Base-by-base conservation (phyloP, 2,888 invertebrate genomes). In the Xanthia icteritia region DNA sequence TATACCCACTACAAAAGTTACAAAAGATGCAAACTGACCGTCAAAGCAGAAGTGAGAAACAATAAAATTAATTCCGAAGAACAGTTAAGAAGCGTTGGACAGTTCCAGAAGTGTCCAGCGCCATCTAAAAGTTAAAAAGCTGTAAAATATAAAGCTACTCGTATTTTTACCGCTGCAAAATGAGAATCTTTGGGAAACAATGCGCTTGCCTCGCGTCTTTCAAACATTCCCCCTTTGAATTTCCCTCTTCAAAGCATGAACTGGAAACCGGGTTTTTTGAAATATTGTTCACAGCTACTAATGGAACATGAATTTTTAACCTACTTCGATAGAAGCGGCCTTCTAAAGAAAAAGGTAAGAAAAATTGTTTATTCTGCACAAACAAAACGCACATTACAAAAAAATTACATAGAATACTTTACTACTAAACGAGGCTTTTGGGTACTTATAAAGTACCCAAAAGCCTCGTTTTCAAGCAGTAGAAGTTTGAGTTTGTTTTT, bases 121-220 rank as follows among this genome's bases (percentile, higher is more conserved):
- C 76, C 70, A 85, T 88, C 79, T 86, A 66, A 86, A 89, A 89
- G 87, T 86, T 86, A 87, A 90, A 89, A 88, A 90, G 83, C 84
- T 86, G 86, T 89, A 92, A 91, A 87, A 92, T 89, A 88, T 91
- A 88, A 90, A 89, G 87, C 89, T 88, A 77, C 81, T 83, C 76
- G 79, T 78, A 89, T 90, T 90, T 89, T 86, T 84, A 90, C 90
- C 88, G 88, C 90, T 89, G 89, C 86, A 87, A 91, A 92, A 92
- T 90, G 91, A 88, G 89, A 90, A 89, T 89, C 92, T 92, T 88
- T 86, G 75, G 88, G 86, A 92, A 92, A 92, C 93, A 92, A 92
- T 92, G 89, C 89, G 76, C 87, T 78, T 86, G 86, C 81, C 81
- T 87, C 85, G 85, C 89, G 88, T 89, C 92, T 90, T 92, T 91